Evolutionary conservation across 92 coral and sea anemone species (phyloP), one percentile per base, ranked within the genome.

Genomic region (Phymanthus crucifer): DNA sequence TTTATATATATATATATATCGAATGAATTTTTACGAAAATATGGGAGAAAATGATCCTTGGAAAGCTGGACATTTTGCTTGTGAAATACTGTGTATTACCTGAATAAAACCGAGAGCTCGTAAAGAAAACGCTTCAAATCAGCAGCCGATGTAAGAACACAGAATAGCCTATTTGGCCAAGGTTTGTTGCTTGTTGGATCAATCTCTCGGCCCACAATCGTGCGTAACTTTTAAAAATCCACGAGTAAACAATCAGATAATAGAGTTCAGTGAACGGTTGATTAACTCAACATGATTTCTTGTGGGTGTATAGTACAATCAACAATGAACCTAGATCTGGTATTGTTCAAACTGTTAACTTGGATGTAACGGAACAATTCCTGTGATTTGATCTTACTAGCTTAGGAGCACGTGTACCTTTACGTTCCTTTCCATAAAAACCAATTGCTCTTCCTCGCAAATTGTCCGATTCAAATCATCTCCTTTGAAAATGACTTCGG

Each of bases 151-250:
- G 48, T 43, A 5, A 1, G 40, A 37, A 37, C 7, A n/a, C 13
- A 43, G 13, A 5, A 43, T 9, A 43, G 13, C 11, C 13, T 43
- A 43, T 43, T 43, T 43, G 48, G 6, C 64, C 11, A 7, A 7
- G 27, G 27, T 54, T 54, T 54, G 24, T 7, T 21, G n/a, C 27
- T 54, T 19, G 64, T 61, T 29, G 2, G 34, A 11, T 24, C 34
- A 6, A 12, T 27, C 34, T 27, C 5, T 19, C 23, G 32, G 21
- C 24, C n/a, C 26, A 12, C 12, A 24, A 29, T 61, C 64, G 27
- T 61, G 68, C 29, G 68, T 29, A 46, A 48, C 78, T 74, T 74
- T 48, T 74, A 32, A 74, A 74, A 48, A 57, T 21, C 9, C 40
- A 27, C 66, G 19, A 54, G 78, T 14, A 29, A 74, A 74, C 78